Conservation (phyloP, 53 echinoderm and acorn worm genomes). For the Astropecten irregularis region DNA sequence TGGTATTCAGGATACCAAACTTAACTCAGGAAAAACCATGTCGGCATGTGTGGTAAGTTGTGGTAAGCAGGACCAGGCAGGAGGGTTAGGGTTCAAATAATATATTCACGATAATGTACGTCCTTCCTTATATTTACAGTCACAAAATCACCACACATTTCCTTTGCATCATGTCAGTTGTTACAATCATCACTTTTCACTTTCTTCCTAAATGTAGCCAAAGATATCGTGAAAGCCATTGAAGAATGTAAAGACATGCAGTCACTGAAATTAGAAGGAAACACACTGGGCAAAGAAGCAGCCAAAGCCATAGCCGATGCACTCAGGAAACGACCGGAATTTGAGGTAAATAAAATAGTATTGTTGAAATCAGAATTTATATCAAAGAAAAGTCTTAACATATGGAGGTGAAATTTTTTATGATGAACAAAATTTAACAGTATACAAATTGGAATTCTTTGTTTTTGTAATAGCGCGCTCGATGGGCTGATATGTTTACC, state of each 20-base stretch:
- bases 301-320: conserved; percentile 79
- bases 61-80: background rate
- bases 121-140: background rate
- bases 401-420: background rate
- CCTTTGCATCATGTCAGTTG: background rate
- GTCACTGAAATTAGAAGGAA: conserved; percentile 77
- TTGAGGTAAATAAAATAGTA: conserved; percentile 67
- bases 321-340: conserved; percentile 76
- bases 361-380: background rate
- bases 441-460: background rate
- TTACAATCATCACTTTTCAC: conserved; percentile 3
- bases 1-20: too few relatives aligned
- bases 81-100: too few relatives aligned
- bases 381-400: background rate
- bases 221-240: conserved; percentile 80
- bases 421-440: background rate
- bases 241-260: conserved; percentile 76
- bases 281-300: conserved; percentile 88
- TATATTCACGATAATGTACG: too few relatives aligned
- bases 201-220: conserved; percentile 54
- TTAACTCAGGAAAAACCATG: too few relatives aligned
- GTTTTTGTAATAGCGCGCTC: conserved; percentile 68
- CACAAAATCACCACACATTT: too few relatives aligned
- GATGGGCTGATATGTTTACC: conserved; percentile 97
- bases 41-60: too few relatives aligned